Evolutionary conservation across 2,888 invertebrate genomes (phyloP), one percentile per base, ranked within the genome.

Genomic region (Tridacna crocea): DNA sequence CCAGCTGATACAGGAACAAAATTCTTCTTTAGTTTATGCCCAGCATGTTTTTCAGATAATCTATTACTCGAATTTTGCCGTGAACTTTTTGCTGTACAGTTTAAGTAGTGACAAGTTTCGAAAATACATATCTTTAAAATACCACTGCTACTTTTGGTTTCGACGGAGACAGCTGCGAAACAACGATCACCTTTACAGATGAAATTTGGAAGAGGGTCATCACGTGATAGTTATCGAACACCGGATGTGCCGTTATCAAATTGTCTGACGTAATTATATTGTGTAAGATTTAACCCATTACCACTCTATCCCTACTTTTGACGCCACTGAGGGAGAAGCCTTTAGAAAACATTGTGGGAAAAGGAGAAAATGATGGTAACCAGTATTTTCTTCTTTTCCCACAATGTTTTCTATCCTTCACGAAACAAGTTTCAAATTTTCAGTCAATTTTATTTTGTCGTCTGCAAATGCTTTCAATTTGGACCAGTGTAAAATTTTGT

Each of bases 21-120:
- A 77, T 61, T 51, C 75, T 11, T 22, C 68, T 0, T 74, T 85
- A 12, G 75, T 72, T 1, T 74, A 82, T 27, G 80, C 89, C n/a
- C 91, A 91, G 78, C 90, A 90, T 48, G 79, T 91, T 15, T 89
- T 89, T 73, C 89, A 90, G 80, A 88, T 90, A 61, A 77, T 90
- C 19, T 91, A 91, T 75, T 89, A 90, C 75, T 75, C 88, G 36
- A 91, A 90, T 72, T 91, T 89, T 63, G 89, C 89, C 13, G 88
- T 89, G n/a, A 89, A 91, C 77, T 89, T 91, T 74, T 80, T 90
- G 12, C 80, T 91, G 2, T 91, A 90, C 68, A 87, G 88, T 26
- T 78, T 87, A n/a, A 90, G 89, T n/a, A 90, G 89, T 73, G 81
- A 87, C 12, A 88, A 84, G 80, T 91, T 91, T 75, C 75, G 91